Evolutionary conservation across 1,140 invertebrate genomes (phyloP).

Genomic region (Homarus americanus): DNA sequence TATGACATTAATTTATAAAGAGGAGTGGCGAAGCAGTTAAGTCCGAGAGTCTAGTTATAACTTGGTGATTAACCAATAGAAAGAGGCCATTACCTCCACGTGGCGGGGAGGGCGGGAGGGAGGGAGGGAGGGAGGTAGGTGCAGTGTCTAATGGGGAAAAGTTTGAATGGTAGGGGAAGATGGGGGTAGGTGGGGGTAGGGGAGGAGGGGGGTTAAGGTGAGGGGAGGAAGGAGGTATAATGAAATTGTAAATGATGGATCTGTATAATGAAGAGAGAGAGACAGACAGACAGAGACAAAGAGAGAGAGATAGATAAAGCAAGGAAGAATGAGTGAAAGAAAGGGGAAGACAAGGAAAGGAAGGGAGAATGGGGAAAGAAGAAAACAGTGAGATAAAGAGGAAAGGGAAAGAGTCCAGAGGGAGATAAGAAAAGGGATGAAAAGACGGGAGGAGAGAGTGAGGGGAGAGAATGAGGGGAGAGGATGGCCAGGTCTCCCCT

Average conservation of each 20-base stretch:
- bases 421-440: background rate
- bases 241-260: background rate
- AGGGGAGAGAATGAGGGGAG: slow-evolving; percentile 1
- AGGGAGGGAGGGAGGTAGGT: background rate
- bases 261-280: background rate
- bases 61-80: slow-evolving; percentile 6
- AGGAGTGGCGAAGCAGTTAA: background rate
- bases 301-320: background rate
- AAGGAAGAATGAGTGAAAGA: background rate
- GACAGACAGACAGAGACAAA: slow-evolving; percentile 1
- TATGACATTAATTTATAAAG: background rate
- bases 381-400: background rate
- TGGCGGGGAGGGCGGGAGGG: slow-evolving; percentile 1
- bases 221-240: background rate
- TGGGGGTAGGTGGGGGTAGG: background rate
- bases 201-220: background rate
- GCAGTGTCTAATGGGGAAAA: background rate
- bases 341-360: background rate
- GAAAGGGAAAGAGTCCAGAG: background rate
- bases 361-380: background rate
- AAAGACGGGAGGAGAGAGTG: background rate
- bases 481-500: background rate
- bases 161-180: background rate
- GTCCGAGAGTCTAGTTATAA: background rate
- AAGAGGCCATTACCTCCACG: slow-evolving; percentile 25